These are phyloP conservation scores for Phlogophora meticulosa DNA, from an alignment of 2,888 invertebrate genomes.

Conservation along the genomic window DNA sequence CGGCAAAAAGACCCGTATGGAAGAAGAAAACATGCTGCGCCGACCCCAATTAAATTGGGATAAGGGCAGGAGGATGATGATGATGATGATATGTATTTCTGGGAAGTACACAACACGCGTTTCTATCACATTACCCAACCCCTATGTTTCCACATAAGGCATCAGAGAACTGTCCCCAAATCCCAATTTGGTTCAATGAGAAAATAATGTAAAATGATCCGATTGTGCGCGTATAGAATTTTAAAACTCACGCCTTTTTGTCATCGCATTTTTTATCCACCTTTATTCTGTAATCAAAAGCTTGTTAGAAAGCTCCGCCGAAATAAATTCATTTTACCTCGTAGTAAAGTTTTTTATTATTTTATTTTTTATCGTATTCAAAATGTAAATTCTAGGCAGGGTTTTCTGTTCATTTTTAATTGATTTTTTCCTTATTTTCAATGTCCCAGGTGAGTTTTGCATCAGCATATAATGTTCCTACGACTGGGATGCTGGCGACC, in stretches of 20 bases:
- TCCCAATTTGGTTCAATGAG: slow-evolving; percentile 80
- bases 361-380: slow-evolving; percentile 1
- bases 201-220: slow-evolving; percentile 83
- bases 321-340: slow-evolving; percentile 49
- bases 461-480: too few relatives aligned
- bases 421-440: neutral
- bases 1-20: too few relatives aligned
- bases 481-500: too few relatives aligned
- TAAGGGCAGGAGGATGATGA: too few relatives aligned
- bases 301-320: slow-evolving; percentile 56
- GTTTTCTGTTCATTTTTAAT: neutral
- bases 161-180: slow-evolving; percentile 74
- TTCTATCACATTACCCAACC: neutral
- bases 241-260: slow-evolving; percentile 72
- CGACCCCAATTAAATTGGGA: too few relatives aligned
- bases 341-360: slow-evolving; percentile 31
- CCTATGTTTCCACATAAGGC: slow-evolving; percentile 55
- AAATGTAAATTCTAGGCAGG: slow-evolving; percentile 2
- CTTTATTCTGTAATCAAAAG: slow-evolving; percentile 63
- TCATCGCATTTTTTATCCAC: slow-evolving; percentile 48
- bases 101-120: neutral
- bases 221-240: slow-evolving; percentile 79
- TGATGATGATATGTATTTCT: too few relatives aligned
- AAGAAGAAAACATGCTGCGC: too few relatives aligned
- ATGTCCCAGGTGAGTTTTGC: neutral